Percentiles rank a stretch among this genome's conserved stretches.
Evolutionary conservation across 2,113 vertebrate species (phyloP).

Genomic region (Crotalus tigris): DNA sequence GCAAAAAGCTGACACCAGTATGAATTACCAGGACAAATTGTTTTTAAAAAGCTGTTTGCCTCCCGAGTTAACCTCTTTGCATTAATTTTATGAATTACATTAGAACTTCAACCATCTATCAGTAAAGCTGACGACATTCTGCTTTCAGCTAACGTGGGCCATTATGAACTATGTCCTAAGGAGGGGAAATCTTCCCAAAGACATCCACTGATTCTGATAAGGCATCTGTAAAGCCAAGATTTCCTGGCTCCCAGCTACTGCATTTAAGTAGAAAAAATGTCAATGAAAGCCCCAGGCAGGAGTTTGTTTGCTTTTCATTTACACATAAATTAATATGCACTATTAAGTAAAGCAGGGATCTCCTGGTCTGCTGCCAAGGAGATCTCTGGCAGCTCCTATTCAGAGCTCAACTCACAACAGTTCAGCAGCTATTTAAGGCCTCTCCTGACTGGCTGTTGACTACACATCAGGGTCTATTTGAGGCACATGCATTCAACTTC

Average conservation of each 20-base stretch:
- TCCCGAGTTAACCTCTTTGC: background rate
- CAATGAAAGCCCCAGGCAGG: background rate
- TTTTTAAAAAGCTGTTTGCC: background rate
- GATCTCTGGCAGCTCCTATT: background rate
- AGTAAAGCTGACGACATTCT: background rate
- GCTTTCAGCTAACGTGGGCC: background rate
- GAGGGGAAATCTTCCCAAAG: background rate
- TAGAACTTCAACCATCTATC: background rate
- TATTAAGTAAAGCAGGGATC: slow-evolving; percentile 2
- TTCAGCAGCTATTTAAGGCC: slow-evolving; percentile 22
- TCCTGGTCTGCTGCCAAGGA: slow-evolving; percentile 4
- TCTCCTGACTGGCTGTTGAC: background rate
- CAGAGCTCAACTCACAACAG: slow-evolving; percentile 3
- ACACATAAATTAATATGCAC: background rate
- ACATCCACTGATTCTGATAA: background rate
- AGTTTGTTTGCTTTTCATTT: slow-evolving; percentile 6
- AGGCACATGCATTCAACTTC: background rate
- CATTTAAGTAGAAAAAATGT: background rate
- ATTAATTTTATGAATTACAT: background rate
- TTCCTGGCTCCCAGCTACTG: background rate
- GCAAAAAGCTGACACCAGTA: background rate
- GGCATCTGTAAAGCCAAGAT: background rate
- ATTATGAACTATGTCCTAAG: background rate
- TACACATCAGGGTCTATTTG: slow-evolving; percentile 10
- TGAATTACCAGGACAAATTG: background rate